Evolutionary conservation across 2,888 invertebrate species (phyloP).

Genomic region (Dasypogon diadema): DNA sequence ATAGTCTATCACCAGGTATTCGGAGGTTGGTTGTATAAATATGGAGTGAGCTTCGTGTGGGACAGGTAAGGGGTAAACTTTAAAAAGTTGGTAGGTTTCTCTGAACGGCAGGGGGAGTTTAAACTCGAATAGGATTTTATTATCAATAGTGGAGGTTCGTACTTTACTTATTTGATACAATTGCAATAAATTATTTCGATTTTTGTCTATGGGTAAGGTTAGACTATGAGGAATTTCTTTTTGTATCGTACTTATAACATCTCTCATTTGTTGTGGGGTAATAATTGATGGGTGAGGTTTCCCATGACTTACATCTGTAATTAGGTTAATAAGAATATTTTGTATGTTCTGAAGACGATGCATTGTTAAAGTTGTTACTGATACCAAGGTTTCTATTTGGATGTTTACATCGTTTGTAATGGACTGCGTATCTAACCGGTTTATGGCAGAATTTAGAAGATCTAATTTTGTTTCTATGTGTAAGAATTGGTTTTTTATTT

Average conservation of each 20-base stretch:
- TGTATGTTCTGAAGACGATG: neutral
- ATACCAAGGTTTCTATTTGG: neutral
- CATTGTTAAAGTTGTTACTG: neutral
- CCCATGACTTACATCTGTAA: neutral
- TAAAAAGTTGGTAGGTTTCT: neutral
- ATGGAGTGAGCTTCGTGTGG: neutral
- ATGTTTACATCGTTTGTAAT: neutral
- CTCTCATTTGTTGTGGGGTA: neutral
- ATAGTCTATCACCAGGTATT: constrained; percentile 1
- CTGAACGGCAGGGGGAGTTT: constrained; percentile 9
- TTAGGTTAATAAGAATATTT: neutral
- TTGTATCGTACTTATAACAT: neutral
- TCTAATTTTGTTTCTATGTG: neutral
- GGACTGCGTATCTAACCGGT: neutral
- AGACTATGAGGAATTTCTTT: too few species aligned
- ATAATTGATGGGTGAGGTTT: neutral
- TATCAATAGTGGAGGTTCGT: neutral
- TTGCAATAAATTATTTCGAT: neutral
- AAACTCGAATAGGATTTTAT: constrained; percentile 7
- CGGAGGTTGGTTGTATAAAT: neutral
- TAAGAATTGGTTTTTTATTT: neutral
- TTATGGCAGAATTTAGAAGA: neutral
- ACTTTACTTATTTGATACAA: neutral
- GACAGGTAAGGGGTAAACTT: neutral
- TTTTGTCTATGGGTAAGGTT: too few species aligned